Evolutionary conservation across 2,113 vertebrate species (phyloP).

Genomic region (Hymenochirus boettgeri): DNA sequence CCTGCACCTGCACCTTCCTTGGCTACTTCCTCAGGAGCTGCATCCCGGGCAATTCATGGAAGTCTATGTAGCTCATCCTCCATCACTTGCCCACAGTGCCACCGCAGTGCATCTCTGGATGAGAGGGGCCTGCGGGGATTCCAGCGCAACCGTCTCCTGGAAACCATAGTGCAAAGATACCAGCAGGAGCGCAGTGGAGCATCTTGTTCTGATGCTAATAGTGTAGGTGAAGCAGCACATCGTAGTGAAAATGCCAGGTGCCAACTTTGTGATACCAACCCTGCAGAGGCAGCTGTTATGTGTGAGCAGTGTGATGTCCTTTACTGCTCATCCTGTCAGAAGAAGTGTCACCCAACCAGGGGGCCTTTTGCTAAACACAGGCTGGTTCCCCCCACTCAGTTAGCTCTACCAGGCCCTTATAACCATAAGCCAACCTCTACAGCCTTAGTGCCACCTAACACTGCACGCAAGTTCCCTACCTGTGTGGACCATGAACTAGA

Average conservation of each 20-base stretch:
- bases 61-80: conserved; percentile 66
- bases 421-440: conserved; percentile 31
- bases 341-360: conserved; percentile 88
- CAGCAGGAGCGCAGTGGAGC: conserved; percentile 70
- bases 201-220: conserved; percentile 10
- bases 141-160: conserved; percentile 87
- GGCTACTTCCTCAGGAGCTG: conserved; percentile 41
- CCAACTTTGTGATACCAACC: conserved; percentile 75
- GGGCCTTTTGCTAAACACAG: conserved; percentile 92
- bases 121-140: conserved; percentile 88
- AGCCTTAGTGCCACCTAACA: conserved; percentile 37
- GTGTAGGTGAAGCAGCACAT: conserved; percentile 43
- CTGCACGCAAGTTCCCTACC: conserved; percentile 69
- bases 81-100: conserved; percentile 92
- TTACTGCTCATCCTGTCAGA: conserved; percentile 87
- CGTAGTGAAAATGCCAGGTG: conserved; percentile 59
- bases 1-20: conserved; percentile 59
- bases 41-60: conserved; percentile 53
- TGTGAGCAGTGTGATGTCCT: conserved; percentile 93
- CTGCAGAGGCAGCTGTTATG: conserved; percentile 70
- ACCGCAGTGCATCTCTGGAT: conserved; percentile 90
- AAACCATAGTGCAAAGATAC: conserved; percentile 84
- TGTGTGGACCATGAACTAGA: conserved; percentile 92
- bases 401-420: conserved; percentile 1
- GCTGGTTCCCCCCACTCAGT: conserved; percentile 68